phyloP scores from a whole-genome alignment of 2,888 invertebrate genomes.

The Cheiracanthium punctorium region DNA sequence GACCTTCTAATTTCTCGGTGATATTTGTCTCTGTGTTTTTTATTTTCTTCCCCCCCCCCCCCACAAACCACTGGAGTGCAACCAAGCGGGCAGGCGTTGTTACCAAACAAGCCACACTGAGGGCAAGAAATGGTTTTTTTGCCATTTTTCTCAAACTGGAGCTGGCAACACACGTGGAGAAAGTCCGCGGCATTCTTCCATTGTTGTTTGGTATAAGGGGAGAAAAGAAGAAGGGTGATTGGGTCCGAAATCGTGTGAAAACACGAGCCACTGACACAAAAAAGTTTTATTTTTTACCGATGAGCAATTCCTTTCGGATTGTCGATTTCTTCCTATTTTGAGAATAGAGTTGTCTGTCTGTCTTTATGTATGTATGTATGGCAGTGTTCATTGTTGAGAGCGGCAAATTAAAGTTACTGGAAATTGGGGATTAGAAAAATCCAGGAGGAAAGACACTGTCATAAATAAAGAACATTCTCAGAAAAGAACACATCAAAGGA shows the following conservation, averaged over 20 bases:
- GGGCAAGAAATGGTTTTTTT: slow-evolving; percentile 5
- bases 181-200: slow-evolving; percentile 32
- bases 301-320: too few relatives aligned
- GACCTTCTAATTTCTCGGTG: slow-evolving; percentile 55
- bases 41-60: too few relatives aligned
- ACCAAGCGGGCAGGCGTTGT: slow-evolving; percentile 20
- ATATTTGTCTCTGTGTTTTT: slow-evolving; percentile 32
- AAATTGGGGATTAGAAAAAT: too few relatives aligned
- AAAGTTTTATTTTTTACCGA: not conserved
- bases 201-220: too few relatives aligned
- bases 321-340: too few relatives aligned
- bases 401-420: too few relatives aligned
- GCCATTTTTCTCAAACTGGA: slow-evolving; percentile 21
- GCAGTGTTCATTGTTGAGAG: too few relatives aligned
- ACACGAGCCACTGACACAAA: slow-evolving; percentile 44
- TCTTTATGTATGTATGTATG: too few relatives aligned
- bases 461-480: too few relatives aligned
- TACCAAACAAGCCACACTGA: slow-evolving; percentile 47
- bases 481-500: too few relatives aligned
- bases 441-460: too few relatives aligned
- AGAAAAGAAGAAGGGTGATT: not conserved
- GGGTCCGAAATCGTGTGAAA: not conserved
- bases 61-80: slow-evolving; percentile 45
- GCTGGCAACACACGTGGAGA: slow-evolving; percentile 34
- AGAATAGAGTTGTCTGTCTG: too few relatives aligned